Percentiles rank a stretch among this genome's conserved stretches.
These are phyloP conservation scores for Pachycephala philippinensis DNA, from an alignment of 2,113 vertebrate species.

Conservation along the genomic window DNA sequence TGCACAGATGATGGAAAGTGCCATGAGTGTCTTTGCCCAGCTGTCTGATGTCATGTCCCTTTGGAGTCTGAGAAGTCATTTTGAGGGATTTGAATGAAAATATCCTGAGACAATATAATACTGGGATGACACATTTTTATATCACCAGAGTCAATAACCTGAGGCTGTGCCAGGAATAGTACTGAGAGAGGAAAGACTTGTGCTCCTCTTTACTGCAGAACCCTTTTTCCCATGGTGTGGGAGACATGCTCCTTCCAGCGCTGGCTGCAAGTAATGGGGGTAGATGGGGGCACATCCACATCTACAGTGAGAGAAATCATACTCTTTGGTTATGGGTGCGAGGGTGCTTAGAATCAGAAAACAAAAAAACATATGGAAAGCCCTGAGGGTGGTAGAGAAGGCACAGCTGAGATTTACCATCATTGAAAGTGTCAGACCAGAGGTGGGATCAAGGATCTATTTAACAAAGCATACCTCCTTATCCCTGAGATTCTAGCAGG, in stretches of 20 bases:
- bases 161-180: neutral
- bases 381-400: neutral
- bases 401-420: neutral
- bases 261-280: rapidly evolving
- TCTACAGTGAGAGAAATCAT: neutral
- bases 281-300: neutral
- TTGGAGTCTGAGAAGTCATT: neutral
- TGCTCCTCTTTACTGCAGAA: neutral
- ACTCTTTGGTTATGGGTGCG: too few species aligned
- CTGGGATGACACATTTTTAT: neutral
- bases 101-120: neutral
- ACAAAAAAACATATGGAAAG: neutral
- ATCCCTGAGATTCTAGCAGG: neutral
- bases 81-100: neutral
- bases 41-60: neutral
- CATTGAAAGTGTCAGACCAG: neutral
- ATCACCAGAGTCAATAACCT: neutral
- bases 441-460: neutral
- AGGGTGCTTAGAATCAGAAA: neutral
- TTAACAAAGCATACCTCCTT: neutral
- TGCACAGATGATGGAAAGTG: neutral
- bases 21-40: neutral
- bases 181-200: neutral
- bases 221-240: neutral
- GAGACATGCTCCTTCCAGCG: neutral